These are phyloP conservation scores for Tryphoninae sp. DNA, from an alignment of 2,888 invertebrate genomes.

Conservation along the genomic window DNA sequence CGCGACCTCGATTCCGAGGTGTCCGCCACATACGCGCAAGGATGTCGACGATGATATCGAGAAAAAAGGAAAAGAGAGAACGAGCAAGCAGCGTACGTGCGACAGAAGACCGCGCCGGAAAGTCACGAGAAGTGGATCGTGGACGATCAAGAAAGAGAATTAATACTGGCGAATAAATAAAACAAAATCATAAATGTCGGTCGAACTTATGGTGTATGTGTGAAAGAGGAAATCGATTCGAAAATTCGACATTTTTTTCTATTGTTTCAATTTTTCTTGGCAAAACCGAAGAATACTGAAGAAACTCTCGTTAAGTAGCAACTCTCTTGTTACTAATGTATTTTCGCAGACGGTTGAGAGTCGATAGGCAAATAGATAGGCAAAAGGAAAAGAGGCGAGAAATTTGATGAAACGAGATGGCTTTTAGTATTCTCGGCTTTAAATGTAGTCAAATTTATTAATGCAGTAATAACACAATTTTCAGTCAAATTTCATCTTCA, in stretches of 20 bases:
- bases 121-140: constrained; percentile 49
- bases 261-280: too few species aligned
- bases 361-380: too few species aligned
- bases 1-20: constrained; percentile 50
- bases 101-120: constrained; percentile 22
- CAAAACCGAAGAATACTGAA: too few species aligned
- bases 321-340: too few species aligned
- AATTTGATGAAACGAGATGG: too few species aligned
- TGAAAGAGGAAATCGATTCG: background rate
- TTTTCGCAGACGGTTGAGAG: too few species aligned
- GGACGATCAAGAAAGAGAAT: constrained; percentile 47
- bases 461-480: too few species aligned
- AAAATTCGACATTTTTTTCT: background rate
- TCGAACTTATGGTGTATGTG: background rate
- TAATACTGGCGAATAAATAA: constrained; percentile 36
- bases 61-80: constrained; percentile 27
- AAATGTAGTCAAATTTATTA: too few species aligned
- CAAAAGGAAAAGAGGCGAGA: too few species aligned
- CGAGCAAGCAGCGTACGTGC: constrained; percentile 6
- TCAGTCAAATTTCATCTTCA: too few species aligned
- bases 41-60: constrained; percentile 13
- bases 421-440: too few species aligned
- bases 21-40: constrained; percentile 38
- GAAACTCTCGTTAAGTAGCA: too few species aligned
- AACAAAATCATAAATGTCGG: background rate